Evolutionary conservation across 2,113 vertebrate species (phyloP).

Genomic region (Eclectus roratus): DNA sequence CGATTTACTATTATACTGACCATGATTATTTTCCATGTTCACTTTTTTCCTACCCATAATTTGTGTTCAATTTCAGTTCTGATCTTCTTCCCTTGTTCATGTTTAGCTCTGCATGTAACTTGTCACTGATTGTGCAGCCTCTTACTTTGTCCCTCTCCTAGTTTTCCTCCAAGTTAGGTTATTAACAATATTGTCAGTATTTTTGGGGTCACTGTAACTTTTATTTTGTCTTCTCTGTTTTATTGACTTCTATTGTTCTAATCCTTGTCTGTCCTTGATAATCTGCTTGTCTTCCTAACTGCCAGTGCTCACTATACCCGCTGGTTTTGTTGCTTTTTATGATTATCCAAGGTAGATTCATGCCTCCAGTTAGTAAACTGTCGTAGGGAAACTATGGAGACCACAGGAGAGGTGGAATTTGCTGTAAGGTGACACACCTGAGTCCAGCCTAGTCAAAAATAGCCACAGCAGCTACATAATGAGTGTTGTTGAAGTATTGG

Average conservation of each 20-base stretch:
- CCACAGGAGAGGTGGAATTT: not conserved
- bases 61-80: not conserved
- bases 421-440: not conserved
- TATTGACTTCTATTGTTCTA: not conserved
- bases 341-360: not conserved
- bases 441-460: not conserved
- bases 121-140: not conserved
- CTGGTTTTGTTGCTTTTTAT: not conserved
- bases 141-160: not conserved
- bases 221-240: not conserved
- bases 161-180: not conserved
- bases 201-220: not conserved
- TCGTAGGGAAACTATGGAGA: not conserved
- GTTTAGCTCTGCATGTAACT: not conserved
- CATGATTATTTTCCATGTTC: not conserved
- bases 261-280: not conserved
- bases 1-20: not conserved
- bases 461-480: not conserved
- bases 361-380: not conserved
- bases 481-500: not conserved
- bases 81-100: not conserved
- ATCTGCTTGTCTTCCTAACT: not conserved
- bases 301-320: not conserved
- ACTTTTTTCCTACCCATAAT: not conserved
- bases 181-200: not conserved